Conservation (phyloP, 2,797 vertebrate genomes). For the Melanotaenia trifasciata region DNA sequence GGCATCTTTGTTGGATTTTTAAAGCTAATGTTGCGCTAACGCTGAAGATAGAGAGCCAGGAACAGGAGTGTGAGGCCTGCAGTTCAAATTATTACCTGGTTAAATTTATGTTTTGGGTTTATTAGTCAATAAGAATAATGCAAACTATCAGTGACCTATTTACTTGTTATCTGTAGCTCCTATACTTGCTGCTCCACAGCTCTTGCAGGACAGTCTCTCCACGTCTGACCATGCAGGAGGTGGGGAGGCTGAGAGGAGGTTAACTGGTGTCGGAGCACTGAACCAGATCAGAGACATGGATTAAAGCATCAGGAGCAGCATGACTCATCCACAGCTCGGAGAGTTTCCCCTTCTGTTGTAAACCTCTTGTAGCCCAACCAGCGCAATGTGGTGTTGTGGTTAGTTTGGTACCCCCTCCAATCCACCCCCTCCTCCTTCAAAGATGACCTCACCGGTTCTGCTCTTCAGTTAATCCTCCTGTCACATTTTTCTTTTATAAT, state of each 20-base stretch:
- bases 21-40: no score
- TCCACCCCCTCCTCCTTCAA: constrained; percentile 22
- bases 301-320: constrained; percentile 68
- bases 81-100: not conserved
- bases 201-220: not conserved
- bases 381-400: constrained; percentile 52
- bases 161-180: not conserved
- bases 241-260: constrained; percentile 1
- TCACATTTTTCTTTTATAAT: constrained; percentile 32
- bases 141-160: not conserved
- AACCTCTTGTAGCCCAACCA: constrained; percentile 54
- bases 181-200: not conserved
- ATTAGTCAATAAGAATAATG: not conserved
- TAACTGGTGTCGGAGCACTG: constrained; percentile 20
- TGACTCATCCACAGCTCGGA: constrained; percentile 70
- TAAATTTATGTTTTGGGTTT: not conserved
- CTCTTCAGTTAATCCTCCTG: constrained; percentile 61
- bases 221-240: not conserved
- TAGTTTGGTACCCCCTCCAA: constrained; percentile 44
- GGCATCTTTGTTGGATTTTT: not conserved
- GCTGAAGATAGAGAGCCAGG: not conserved
- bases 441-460: constrained; percentile 79
- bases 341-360: constrained; percentile 41
- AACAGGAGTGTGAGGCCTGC: not conserved
- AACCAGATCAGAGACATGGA: constrained; percentile 56